Percentiles rank a stretch among this genome's conserved stretches.
These are phyloP conservation scores for human DNA, from an alignment of 2,113 vertebrate genomes.

Conservation along the genomic window DNA sequence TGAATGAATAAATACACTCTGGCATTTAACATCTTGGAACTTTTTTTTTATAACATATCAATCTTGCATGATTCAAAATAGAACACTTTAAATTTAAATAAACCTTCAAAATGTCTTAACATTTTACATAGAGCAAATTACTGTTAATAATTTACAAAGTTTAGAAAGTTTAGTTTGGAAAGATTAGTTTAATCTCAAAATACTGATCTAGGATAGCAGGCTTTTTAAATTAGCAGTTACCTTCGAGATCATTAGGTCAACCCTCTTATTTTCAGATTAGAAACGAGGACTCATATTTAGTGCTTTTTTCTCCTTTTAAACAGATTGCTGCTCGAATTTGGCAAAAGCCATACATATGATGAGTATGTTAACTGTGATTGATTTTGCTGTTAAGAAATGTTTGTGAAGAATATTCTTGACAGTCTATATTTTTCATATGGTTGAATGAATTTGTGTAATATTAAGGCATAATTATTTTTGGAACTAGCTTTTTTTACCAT, in stretches of 20 bases:
- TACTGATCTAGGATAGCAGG: not conserved
- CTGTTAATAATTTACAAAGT: not conserved
- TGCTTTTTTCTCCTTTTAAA: not conserved
- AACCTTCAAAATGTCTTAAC: not conserved
- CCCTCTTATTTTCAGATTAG: not conserved
- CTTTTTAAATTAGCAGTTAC: not conserved
- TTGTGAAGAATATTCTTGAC: not conserved
- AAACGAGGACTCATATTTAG: not conserved
- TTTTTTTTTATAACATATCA: constrained; percentile 27
- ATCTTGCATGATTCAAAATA: constrained; percentile 38
- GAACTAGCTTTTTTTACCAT: not conserved
- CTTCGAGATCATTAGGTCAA: not conserved
- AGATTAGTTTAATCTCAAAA: constrained; percentile 19
- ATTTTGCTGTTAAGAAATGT: constrained; percentile 14
- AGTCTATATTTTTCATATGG: not conserved
- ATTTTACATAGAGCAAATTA: not conserved
- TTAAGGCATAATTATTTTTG: constrained; percentile 5
- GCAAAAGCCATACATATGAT: not conserved
- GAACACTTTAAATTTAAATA: not conserved
- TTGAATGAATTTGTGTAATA: not conserved
- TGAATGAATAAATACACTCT: constrained; percentile 31
- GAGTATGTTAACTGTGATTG: not conserved
- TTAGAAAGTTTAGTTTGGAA: constrained; percentile 1
- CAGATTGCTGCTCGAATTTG: not conserved
- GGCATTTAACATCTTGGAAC: not conserved